Percentiles rank a stretch among this genome's conserved stretches.
These are phyloP conservation scores for Tiphia femorata DNA, from an alignment of 2,888 invertebrate genomes.

Conservation along the genomic window DNA sequence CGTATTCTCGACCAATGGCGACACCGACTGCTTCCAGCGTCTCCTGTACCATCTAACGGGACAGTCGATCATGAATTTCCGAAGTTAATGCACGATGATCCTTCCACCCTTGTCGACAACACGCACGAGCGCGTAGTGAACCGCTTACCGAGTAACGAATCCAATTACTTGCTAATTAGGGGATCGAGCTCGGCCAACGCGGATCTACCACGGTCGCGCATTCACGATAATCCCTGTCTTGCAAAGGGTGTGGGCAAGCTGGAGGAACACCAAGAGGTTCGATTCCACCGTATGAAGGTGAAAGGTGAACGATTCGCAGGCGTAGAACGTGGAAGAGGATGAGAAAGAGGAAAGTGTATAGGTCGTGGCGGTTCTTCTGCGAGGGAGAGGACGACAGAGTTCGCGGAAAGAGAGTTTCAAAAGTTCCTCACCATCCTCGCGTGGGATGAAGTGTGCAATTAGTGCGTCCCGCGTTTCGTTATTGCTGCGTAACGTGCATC, in stretches of 20 bases:
- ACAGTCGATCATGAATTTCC: no score
- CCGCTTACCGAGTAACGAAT: slow-evolving; percentile 38
- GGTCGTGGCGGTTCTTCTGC: not conserved
- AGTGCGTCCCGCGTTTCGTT: slow-evolving; percentile 57
- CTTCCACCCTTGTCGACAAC: no score
- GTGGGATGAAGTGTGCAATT: slow-evolving; percentile 57
- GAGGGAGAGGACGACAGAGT: not conserved
- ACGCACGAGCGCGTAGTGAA: slow-evolving; percentile 5
- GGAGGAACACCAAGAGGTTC: not conserved
- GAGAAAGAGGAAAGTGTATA: not conserved
- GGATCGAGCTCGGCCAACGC: slow-evolving; percentile 29
- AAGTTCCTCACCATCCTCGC: slow-evolving; percentile 36
- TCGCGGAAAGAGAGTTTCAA: slow-evolving; percentile 17
- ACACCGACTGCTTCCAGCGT: no score
- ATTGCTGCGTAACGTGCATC: no score
- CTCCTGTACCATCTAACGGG: no score
- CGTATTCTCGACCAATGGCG: no score
- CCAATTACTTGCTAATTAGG: slow-evolving; percentile 54
- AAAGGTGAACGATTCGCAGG: not conserved
- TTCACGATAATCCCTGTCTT: no score
- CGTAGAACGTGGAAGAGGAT: slow-evolving; percentile 20
- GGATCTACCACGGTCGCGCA: slow-evolving; percentile 5
- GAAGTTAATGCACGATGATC: no score
- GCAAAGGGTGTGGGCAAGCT: not conserved
- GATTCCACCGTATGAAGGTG: not conserved